phyloP scores from a whole-genome alignment of 2,797 vertebrate species.

The Enteromius treurensis region DNA sequence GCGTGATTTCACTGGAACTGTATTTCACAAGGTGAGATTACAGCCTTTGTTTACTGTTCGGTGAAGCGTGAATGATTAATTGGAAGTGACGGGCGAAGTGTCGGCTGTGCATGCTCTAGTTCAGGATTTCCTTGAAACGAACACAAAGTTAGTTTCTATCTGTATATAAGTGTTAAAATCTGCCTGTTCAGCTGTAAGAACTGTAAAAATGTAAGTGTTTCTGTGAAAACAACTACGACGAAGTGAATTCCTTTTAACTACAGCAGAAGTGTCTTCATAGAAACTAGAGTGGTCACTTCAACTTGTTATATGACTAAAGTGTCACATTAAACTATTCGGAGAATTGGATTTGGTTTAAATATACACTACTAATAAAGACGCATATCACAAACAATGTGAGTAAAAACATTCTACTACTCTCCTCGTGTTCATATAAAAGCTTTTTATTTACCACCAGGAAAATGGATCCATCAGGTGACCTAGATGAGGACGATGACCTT shows the following conservation, averaged over 20 bases:
- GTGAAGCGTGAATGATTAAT: conserved; percentile 23
- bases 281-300: neutral
- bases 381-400: neutral
- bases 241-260: neutral
- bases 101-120: conserved; percentile 24
- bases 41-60: conserved; percentile 39
- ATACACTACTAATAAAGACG: neutral
- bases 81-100: neutral
- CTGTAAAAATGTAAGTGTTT: conserved; percentile 21
- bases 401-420: neutral
- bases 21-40: conserved; percentile 61
- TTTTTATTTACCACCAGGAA: conserved; percentile 32
- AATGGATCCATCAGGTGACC: conserved; percentile 75
- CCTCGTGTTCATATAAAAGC: neutral
- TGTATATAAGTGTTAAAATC: neutral
- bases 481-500: conserved; percentile 78
- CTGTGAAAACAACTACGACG: neutral
- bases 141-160: neutral
- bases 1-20: conserved; percentile 57
- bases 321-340: conserved; percentile 3
- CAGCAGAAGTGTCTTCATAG: neutral
- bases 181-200: neutral
- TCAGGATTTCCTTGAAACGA: conserved; percentile 26
- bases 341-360: neutral
- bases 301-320: neutral